phyloP scores from a whole-genome alignment of 2,797 vertebrate species.

The Tolypeutes matacus region DNA sequence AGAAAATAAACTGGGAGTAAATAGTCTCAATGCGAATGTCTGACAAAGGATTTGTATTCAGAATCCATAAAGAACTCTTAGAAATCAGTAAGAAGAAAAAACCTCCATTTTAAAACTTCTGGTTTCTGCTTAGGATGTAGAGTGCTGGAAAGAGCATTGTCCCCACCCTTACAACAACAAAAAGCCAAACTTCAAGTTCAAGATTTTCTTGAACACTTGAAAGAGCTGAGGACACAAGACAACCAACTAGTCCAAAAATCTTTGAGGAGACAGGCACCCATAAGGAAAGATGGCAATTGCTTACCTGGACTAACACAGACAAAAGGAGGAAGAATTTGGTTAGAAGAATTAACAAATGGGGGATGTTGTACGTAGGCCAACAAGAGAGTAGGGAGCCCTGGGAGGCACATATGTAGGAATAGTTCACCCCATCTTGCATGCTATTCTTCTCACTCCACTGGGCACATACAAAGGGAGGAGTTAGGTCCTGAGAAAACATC shows the following conservation, averaged over 20 bases:
- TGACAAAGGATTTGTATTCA: background rate
- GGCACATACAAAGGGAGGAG: too few relatives aligned
- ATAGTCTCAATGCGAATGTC: background rate
- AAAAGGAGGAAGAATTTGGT: background rate
- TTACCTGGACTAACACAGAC: background rate
- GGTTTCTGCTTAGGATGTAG: background rate
- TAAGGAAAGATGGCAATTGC: background rate
- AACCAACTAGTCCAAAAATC: slow-evolving; percentile 17
- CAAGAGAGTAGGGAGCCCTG: background rate
- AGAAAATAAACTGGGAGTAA: background rate
- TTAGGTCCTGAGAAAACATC: too few relatives aligned
- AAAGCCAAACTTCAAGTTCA: background rate
- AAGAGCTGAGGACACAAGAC: background rate
- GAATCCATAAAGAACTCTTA: background rate
- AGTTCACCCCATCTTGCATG: background rate
- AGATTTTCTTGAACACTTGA: background rate
- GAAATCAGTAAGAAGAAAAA: background rate
- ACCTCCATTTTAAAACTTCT: background rate
- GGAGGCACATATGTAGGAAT: background rate
- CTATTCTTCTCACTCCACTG: background rate
- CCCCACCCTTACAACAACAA: background rate
- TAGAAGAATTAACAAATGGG: background rate
- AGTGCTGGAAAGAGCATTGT: background rate
- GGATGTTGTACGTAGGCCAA: background rate
- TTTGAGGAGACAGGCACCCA: background rate